Evolutionary conservation across 2,797 vertebrate species (phyloP).

Genomic region (Antennarius maculatus): DNA sequence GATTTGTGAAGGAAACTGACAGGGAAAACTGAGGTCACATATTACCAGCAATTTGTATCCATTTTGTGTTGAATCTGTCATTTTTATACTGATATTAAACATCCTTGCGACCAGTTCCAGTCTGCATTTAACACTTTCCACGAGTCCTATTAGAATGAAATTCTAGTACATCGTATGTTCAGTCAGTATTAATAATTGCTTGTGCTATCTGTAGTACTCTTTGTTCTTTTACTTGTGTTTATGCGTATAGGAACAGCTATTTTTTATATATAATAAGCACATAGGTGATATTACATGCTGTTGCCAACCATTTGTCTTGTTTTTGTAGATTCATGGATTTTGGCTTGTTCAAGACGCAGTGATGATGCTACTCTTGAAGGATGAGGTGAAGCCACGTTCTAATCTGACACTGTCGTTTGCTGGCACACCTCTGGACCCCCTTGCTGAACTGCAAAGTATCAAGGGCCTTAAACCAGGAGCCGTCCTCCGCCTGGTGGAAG

Average conservation of each 20-base stretch:
- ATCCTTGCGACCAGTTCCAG: too few species aligned
- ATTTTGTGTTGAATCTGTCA: background rate
- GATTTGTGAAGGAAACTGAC: background rate
- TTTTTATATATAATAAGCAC: background rate
- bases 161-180: background rate
- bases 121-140: background rate
- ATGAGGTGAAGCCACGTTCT: conserved; percentile 81
- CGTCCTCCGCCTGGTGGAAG: conserved; percentile 80
- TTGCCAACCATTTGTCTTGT: conserved; percentile 3
- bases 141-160: too few species aligned
- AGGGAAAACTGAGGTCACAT: background rate
- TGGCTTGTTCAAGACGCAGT: conserved; percentile 84
- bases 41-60: background rate
- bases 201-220: background rate
- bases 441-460: conserved; percentile 72
- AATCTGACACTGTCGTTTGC: conserved; percentile 74
- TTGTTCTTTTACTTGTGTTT: background rate
- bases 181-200: background rate
- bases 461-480: conserved; percentile 81
- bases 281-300: background rate
- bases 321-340: conserved; percentile 78
- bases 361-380: conserved; percentile 68
- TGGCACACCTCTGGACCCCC: conserved; percentile 75
- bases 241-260: background rate
- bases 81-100: background rate